phyloP scores from a whole-genome alignment of 2,888 invertebrate species.

The Xylophagus ater region DNA sequence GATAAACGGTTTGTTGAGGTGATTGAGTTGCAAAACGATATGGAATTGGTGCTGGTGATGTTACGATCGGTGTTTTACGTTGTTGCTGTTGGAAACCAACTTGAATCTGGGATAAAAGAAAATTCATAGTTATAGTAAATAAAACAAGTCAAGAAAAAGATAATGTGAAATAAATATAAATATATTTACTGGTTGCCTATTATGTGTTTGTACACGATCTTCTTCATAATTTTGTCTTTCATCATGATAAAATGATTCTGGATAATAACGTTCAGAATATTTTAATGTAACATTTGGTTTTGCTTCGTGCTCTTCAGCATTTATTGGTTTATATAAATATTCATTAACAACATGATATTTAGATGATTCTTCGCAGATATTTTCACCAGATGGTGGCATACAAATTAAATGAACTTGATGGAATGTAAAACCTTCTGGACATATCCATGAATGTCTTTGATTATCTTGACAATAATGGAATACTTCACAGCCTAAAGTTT shows the following conservation, averaged over 20 bases:
- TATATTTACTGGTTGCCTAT: slow-evolving; percentile 27
- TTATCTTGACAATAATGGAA: slow-evolving; percentile 90
- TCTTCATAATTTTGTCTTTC: slow-evolving; percentile 38
- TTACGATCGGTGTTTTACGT: slow-evolving; percentile 33
- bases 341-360: slow-evolving; percentile 89
- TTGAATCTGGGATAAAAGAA: slow-evolving; percentile 32
- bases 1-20: slow-evolving; percentile 58
- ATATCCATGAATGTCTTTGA: slow-evolving; percentile 85
- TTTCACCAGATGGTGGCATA: slow-evolving; percentile 83
- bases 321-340: slow-evolving; percentile 79
- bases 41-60: slow-evolving; percentile 31
- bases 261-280: slow-evolving; percentile 77
- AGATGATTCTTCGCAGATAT: slow-evolving; percentile 78
- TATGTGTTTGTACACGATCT: slow-evolving; percentile 33
- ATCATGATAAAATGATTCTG: slow-evolving; percentile 63
- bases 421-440: slow-evolving; percentile 69
- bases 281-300: slow-evolving; percentile 69
- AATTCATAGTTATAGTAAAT: background rate
- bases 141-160: background rate
- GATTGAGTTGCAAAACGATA: slow-evolving; percentile 36
- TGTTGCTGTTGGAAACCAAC: slow-evolving; percentile 28
- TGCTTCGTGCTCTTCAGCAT: slow-evolving; percentile 67
- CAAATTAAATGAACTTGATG: slow-evolving; percentile 81
- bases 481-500: slow-evolving; percentile 77
- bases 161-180: background rate